Percentiles rank a stretch among this genome's conserved stretches.
These are phyloP conservation scores for Paralichthys olivaceus DNA, from an alignment of 2,113 vertebrate species.

Conservation along the genomic window DNA sequence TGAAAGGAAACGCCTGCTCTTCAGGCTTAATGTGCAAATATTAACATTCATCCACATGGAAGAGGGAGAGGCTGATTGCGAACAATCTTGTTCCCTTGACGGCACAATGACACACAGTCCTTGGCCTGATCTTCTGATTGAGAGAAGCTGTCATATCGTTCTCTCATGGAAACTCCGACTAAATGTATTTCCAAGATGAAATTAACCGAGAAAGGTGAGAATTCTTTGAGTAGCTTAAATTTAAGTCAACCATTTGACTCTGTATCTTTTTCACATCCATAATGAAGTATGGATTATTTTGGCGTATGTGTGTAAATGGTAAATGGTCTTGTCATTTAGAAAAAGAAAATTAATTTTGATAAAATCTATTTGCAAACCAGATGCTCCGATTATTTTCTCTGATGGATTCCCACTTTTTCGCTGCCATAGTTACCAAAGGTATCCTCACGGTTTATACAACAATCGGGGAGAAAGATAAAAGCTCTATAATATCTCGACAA, in stretches of 20 bases:
- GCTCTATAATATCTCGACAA: background rate
- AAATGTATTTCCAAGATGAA: background rate
- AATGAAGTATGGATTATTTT: conserved; percentile 29
- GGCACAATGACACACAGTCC: conserved; percentile 32
- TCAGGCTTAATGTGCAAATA: conserved; percentile 41
- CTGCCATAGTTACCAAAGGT: background rate
- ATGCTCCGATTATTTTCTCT: background rate
- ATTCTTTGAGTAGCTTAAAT: background rate
- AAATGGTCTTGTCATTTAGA: too few relatives aligned
- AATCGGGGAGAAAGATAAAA: background rate
- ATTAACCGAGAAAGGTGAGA: background rate
- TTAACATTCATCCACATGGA: conserved; percentile 20
- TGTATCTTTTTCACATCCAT: background rate
- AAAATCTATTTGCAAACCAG: background rate
- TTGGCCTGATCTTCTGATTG: conserved; percentile 6
- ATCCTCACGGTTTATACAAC: background rate
- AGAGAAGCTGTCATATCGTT: background rate
- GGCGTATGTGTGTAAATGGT: conserved; percentile 7
- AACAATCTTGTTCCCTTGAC: conserved; percentile 4
- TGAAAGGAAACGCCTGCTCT: background rate
- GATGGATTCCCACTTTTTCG: background rate
- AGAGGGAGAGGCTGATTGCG: conserved; percentile 25
- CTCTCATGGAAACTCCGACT: background rate
- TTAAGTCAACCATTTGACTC: background rate
- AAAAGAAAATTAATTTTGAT: too few relatives aligned